Percentiles rank a stretch among this genome's conserved stretches.
phyloP scores from a whole-genome alignment of 2,113 vertebrate genomes.

The Pseudorhombus dupliciocellatus region DNA sequence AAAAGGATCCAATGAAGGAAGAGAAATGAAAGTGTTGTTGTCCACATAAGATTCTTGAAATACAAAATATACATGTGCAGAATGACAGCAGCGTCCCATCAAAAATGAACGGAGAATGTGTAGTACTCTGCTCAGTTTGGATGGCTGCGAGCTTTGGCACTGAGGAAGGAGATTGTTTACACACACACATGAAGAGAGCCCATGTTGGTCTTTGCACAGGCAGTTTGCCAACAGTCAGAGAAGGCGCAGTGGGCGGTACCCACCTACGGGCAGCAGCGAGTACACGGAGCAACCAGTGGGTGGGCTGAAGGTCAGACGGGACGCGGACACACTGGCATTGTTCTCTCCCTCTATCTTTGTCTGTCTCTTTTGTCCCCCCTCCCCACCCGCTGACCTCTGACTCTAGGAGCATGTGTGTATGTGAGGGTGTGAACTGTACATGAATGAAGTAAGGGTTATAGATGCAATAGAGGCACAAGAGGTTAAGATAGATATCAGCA shows the following conservation, averaged over 20 bases:
- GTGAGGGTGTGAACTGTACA: not conserved
- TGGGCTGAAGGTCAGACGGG: slow-evolving; percentile 68
- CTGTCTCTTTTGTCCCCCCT: not conserved
- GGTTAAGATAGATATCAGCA: not conserved
- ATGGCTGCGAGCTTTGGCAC: slow-evolving; percentile 37
- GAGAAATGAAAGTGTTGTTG: not conserved
- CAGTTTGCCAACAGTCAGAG: slow-evolving; percentile 34
- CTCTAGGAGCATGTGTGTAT: slow-evolving; percentile 8
- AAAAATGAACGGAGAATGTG: slow-evolving; percentile 35
- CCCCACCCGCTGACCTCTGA: not conserved
- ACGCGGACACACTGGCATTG: slow-evolving; percentile 50
- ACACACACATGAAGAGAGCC: slow-evolving; percentile 31
- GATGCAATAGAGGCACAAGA: not conserved
- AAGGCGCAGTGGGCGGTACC: slow-evolving; percentile 47
- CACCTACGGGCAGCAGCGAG: slow-evolving; percentile 46
- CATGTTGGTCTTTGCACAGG: slow-evolving; percentile 55
- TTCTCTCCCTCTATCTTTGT: slow-evolving; percentile 23
- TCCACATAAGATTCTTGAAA: not conserved
- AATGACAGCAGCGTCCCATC: not conserved
- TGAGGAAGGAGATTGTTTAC: slow-evolving; percentile 45
- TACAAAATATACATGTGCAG: slow-evolving; percentile 2
- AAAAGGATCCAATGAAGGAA: no score
- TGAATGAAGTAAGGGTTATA: not conserved
- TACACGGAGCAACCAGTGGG: slow-evolving; percentile 53
- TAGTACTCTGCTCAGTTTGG: slow-evolving; percentile 25